phyloP scores from a whole-genome alignment of 2,113 vertebrate genomes.

The Aepyceros melampus region DNA sequence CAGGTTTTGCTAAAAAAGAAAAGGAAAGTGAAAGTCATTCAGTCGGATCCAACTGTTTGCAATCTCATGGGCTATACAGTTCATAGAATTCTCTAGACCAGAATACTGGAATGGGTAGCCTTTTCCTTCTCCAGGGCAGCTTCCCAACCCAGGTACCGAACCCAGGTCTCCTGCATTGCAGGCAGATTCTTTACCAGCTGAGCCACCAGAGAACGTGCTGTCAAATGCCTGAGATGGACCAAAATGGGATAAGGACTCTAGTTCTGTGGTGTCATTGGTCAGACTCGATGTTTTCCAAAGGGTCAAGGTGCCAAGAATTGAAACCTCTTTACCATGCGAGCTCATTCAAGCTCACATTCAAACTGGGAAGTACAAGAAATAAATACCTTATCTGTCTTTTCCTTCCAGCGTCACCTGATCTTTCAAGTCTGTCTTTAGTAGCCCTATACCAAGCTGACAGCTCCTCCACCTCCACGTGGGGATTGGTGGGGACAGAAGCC shows the following conservation, averaged over 20 bases:
- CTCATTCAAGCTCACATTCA: conserved; percentile 14
- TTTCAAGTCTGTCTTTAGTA: conserved; percentile 83
- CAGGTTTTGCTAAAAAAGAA: conserved; percentile 70
- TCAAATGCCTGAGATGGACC: conserved; percentile 62
- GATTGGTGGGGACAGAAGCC: conserved; percentile 80
- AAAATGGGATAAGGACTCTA: neutral
- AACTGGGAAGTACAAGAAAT: neutral
- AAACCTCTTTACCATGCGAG: neutral
- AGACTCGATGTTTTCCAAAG: conserved; percentile 2
- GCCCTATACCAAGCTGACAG: conserved; percentile 77
- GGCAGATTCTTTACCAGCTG: neutral
- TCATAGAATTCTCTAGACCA: neutral
- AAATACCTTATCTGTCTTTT: neutral
- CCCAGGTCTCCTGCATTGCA: neutral
- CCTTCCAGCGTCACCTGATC: conserved; percentile 72
- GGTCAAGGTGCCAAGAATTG: conserved; percentile 24
- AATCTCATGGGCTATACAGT: neutral
- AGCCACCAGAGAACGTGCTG: conserved; percentile 12
- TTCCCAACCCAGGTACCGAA: neutral
- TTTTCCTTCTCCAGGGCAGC: neutral
- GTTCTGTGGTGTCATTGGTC: neutral
- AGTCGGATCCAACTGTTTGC: rapidly evolving
- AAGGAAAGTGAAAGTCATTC: neutral
- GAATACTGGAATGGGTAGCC: neutral
- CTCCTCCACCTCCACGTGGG: conserved; percentile 74